phyloP scores from a whole-genome alignment of 2,888 invertebrate genomes.

The Melitaea athalia region DNA sequence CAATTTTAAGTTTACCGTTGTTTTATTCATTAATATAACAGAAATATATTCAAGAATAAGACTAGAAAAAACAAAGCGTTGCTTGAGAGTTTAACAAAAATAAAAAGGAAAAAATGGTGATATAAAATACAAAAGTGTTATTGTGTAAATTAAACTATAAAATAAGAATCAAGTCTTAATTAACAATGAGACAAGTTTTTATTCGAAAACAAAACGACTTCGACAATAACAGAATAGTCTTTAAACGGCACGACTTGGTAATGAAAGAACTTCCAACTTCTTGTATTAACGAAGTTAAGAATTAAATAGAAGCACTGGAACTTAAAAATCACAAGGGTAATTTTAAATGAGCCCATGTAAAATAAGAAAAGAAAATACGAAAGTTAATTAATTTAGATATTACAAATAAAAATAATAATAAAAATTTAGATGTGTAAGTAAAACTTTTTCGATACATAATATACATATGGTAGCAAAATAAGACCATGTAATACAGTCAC shows the following conservation, averaged over 20 bases:
- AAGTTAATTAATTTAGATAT: background rate
- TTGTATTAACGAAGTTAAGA: constrained; percentile 24
- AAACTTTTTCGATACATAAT: no score
- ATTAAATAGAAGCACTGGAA: constrained; percentile 31
- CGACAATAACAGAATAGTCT: constrained; percentile 8
- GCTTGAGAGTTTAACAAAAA: no score
- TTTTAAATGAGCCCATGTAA: constrained; percentile 26
- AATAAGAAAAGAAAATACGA: background rate
- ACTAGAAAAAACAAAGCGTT: no score
- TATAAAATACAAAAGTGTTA: background rate
- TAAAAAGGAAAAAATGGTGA: background rate
- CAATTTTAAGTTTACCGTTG: no score
- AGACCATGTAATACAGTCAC: no score
- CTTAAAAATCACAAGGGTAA: constrained; percentile 30
- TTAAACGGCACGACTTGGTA: constrained; percentile 5
- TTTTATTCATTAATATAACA: no score
- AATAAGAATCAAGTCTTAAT: background rate
- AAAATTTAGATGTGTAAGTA: no score
- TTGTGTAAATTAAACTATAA: background rate
- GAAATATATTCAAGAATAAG: no score
- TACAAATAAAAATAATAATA: no score
- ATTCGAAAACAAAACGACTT: constrained; percentile 13
- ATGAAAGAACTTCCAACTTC: constrained; percentile 27
- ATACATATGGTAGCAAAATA: no score
- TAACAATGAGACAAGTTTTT: constrained; percentile 4